Conservation (phyloP, 1,140 invertebrate species). For the Lasaia peninsularis region DNA sequence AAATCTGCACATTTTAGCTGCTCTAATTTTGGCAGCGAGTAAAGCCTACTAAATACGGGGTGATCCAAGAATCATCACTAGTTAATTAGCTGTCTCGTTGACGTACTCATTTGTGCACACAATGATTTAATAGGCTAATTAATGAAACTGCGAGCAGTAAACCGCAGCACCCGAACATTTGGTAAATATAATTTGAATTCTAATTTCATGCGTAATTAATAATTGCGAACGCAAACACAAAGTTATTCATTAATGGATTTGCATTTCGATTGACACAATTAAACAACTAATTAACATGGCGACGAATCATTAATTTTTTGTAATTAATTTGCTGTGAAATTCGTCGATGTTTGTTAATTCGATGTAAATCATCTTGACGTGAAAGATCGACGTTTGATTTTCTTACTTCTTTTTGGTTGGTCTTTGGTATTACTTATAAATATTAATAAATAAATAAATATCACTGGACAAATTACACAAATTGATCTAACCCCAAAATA, state of each 20-base stretch:
- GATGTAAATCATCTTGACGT: too few relatives aligned
- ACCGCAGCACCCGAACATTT: conserved; percentile 16
- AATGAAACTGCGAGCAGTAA: conserved; percentile 16
- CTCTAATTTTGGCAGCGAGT: not conserved
- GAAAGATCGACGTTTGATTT: too few relatives aligned
- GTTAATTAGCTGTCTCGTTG: conserved; percentile 14
- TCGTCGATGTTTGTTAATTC: too few relatives aligned
- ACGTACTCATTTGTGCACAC: conserved; percentile 14
- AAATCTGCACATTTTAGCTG: not conserved
- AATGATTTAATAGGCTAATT: conserved; percentile 21
- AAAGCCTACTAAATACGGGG: not conserved
- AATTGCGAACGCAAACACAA: conserved; percentile 12
- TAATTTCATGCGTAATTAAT: conserved; percentile 10
- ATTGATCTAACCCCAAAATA: too few relatives aligned
- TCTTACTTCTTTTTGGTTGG: too few relatives aligned
- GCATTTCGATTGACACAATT: conserved; percentile 16
- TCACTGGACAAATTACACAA: too few relatives aligned
- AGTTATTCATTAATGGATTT: conserved; percentile 18
- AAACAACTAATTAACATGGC: conserved; percentile 17
- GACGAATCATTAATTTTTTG: conserved; percentile 7
- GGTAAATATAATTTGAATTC: conserved; percentile 9
- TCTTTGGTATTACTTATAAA: too few relatives aligned
- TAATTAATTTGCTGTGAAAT: conserved; percentile 3
- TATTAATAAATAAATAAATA: too few relatives aligned
- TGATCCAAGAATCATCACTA: not conserved